These are phyloP conservation scores for Temnothorax nylanderi DNA, from an alignment of 1,140 invertebrate species.

Conservation along the genomic window DNA sequence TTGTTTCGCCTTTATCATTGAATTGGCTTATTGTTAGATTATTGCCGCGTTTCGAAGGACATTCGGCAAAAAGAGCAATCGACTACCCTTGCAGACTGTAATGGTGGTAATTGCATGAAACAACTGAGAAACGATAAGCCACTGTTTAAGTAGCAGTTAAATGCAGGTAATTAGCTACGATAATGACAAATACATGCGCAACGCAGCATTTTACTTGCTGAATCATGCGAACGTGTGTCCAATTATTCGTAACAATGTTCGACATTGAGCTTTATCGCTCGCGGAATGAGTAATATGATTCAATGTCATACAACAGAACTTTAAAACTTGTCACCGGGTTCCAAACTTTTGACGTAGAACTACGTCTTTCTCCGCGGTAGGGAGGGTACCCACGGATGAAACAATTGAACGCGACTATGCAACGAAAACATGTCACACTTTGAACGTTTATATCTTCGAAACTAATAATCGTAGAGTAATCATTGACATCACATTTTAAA, in stretches of 20 bases:
- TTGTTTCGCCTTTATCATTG: conserved; percentile 68
- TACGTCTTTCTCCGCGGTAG: no score
- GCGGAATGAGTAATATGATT: not conserved
- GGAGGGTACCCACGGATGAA: no score
- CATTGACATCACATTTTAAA: no score
- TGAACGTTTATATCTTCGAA: no score
- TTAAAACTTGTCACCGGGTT: not conserved
- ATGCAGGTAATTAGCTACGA: conserved; percentile 25
- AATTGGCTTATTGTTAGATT: conserved; percentile 53
- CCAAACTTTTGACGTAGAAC: no score
- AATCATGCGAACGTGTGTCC: not conserved
- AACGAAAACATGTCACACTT: no score
- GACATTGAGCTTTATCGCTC: not conserved
- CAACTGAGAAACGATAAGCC: conserved; percentile 55
- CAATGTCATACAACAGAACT: not conserved
- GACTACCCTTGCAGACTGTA: not conserved
- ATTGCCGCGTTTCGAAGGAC: conserved; percentile 28
- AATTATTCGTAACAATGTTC: not conserved
- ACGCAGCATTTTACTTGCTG: conserved; percentile 7
- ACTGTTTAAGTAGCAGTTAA: conserved; percentile 42
- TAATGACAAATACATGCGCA: not conserved
- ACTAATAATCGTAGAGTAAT: no score
- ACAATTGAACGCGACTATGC: no score
- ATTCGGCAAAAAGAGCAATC: conserved; percentile 8
- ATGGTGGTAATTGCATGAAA: conserved; percentile 16